Base-by-base conservation (phyloP, 2,888 invertebrate species). In the Stenichneumon culpator region DNA sequence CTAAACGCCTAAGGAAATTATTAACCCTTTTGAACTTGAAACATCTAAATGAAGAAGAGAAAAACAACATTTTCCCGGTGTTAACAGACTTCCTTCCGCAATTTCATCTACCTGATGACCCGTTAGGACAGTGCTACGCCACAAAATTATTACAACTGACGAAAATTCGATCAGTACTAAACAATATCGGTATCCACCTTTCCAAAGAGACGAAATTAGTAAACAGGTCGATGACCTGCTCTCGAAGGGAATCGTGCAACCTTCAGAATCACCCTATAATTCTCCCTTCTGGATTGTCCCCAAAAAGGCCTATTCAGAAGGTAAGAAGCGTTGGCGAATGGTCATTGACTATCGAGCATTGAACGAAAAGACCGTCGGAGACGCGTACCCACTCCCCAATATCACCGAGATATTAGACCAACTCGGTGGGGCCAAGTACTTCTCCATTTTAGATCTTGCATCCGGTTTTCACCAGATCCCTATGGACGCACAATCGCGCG, bases 61-160 rank as follows among this genome's bases (percentile, higher is more conserved):
- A 22, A 14, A 39, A 7, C 0, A 65, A 9, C 14, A 50, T 75
- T n/a, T 28, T 69, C 11, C 25, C 68, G 2, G 54, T 69, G 9
- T 9, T 78, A 28, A 19, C 14, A 39, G 57, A 78, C 3, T 54
- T 36, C 25, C 22, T 22, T 5, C 39, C 19, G 25, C 70, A 79
- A 54, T 70, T 79, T 25, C 47, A 57, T 25, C 6, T 78, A 7
- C 54, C 68, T 19, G 57, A 50, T 1, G 78, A 78, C 32, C 54
- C 68, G 11, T 28, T 78, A 25, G 78, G 78, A 19, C 54, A 6
- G 69, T 28, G 2, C 9, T 39, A 0, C 19, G 5, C 0, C 78
- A 78, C 19, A 78, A 78, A 57, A 78, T 78, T 3, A 78, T 57
- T 7, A 78, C 78, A 1, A 78, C 44, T 0, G 68, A 75, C 19